Base-by-base conservation (phyloP, 2,888 invertebrate genomes). In the Baccha elongata region DNA sequence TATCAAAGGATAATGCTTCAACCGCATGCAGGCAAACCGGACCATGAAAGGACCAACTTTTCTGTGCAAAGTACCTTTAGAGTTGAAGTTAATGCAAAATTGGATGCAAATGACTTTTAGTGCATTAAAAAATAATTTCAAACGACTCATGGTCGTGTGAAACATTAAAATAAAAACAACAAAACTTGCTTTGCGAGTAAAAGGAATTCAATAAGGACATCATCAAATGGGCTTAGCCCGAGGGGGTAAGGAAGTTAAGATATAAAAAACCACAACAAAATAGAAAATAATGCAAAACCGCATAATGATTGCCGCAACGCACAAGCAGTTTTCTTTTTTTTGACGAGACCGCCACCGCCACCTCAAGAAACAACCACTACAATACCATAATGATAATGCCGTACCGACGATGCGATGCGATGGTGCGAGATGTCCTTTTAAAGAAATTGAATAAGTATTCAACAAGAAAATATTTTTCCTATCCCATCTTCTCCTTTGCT, bases 51-150 rank as follows among this genome's bases (percentile, higher is more conserved):
- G 83, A 83, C 83, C 21, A 83, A 83, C 78, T 83, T 83, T 78
- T 68, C 62, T 55, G 1, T 40, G 48, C 62, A 78, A 78, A 83
- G 83, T 78, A 83, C 83, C 83, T 83, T 72, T 68, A 48, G 83
- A 83, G 83, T 78, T 68, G 69, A 73, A 83, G 78, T 78, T 83
- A 83, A 83, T 73, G 83, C 64, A 52, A 83, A 83, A 83, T 83
- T 83, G 76, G 78, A 83, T 83, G 83, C 78, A 83, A 83, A 83
- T 78, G 83, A 83, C 83, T 83, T 76, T 83, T 83, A 83, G 83
- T 76, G 78, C 83, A 83, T 83, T 83, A 83, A 83, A 83, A 83
- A 83, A 83, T 83, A 76, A 78, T 83, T 83, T 78, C 81, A 73
- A 83, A 73, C 72, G 72, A 73, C 68, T 83, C 23, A 58, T 44